Conservation (phyloP, 2,113 vertebrate genomes). For the Piprites chloris region DNA sequence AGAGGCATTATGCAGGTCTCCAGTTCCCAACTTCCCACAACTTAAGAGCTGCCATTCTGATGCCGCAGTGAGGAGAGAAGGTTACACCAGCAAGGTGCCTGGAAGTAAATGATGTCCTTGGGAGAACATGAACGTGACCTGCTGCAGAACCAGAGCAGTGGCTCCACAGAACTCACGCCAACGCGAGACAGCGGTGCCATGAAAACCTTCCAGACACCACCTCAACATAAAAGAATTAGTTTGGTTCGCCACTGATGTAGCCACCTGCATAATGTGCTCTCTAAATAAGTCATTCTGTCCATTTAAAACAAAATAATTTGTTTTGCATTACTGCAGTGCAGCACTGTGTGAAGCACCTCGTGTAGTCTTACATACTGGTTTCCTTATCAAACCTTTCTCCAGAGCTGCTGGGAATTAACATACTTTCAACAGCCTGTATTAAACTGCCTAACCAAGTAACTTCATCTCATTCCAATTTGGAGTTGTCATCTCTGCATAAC, state of each 20-base stretch:
- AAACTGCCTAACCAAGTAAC: not conserved
- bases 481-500: not conserved
- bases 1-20: fast-evolving
- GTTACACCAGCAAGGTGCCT: not conserved
- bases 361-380: fast-evolving
- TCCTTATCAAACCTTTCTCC: not conserved
- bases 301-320: not conserved
- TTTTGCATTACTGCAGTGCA: not conserved
- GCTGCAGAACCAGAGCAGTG: not conserved
- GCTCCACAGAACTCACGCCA: not conserved
- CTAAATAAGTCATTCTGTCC: not conserved
- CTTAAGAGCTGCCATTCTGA: too few relatives aligned
- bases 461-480: not conserved
- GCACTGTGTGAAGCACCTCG: not conserved
- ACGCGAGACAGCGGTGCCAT: fast-evolving
- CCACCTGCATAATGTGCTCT: not conserved
- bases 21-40: not conserved
- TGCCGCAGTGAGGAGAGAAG: not conserved
- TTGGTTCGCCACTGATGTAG: not conserved
- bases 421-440: not conserved
- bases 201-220: not conserved
- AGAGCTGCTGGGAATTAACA: not conserved
- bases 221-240: not conserved
- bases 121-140: not conserved
- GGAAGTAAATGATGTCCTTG: fast-evolving